phyloP scores from a whole-genome alignment of 2,113 vertebrate genomes.

The Ceyx melanurus region DNA sequence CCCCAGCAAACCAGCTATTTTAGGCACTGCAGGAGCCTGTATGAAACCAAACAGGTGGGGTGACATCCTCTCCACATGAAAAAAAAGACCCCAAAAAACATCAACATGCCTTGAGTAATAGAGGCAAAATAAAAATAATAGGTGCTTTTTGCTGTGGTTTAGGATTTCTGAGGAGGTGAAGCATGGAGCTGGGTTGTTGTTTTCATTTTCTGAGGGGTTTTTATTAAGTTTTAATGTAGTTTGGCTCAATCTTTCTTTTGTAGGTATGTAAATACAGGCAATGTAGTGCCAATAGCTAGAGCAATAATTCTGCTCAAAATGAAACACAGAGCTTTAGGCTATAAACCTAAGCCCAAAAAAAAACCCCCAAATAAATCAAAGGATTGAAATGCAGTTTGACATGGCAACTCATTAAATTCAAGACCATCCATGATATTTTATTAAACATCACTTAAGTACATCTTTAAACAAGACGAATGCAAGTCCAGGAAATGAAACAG shows the following conservation, averaged over 20 bases:
- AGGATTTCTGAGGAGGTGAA: conserved; percentile 50
- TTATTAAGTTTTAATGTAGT: conserved; percentile 66
- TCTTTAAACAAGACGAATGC: conserved; percentile 14
- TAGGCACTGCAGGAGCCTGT: background rate
- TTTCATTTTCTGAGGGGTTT: conserved; percentile 42
- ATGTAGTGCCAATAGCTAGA: conserved; percentile 24
- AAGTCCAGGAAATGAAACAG: conserved; percentile 52
- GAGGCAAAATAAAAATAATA: background rate
- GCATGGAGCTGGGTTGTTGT: conserved; percentile 42
- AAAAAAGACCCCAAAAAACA: conserved; percentile 27
- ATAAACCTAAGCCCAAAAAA: conserved; percentile 14
- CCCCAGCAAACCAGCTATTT: conserved; percentile 13
- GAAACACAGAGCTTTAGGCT: conserved; percentile 22
- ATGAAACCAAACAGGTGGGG: conserved; percentile 24
- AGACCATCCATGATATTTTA: background rate
- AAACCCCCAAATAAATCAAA: conserved; percentile 22
- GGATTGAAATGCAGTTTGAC: conserved; percentile 46
- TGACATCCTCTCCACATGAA: conserved; percentile 65
- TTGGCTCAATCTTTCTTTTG: conserved; percentile 46
- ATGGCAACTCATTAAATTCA: conserved; percentile 15
- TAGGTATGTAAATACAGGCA: conserved; percentile 42
- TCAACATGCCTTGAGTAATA: conserved; percentile 51
- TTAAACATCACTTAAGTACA: conserved; percentile 43
- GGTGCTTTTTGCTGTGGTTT: conserved; percentile 64
- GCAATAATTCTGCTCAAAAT: conserved; percentile 44